Percentiles rank a stretch among this genome's conserved stretches.
Evolutionary conservation across 2,797 vertebrate genomes (phyloP).

Genomic region (Catharus ustulatus): DNA sequence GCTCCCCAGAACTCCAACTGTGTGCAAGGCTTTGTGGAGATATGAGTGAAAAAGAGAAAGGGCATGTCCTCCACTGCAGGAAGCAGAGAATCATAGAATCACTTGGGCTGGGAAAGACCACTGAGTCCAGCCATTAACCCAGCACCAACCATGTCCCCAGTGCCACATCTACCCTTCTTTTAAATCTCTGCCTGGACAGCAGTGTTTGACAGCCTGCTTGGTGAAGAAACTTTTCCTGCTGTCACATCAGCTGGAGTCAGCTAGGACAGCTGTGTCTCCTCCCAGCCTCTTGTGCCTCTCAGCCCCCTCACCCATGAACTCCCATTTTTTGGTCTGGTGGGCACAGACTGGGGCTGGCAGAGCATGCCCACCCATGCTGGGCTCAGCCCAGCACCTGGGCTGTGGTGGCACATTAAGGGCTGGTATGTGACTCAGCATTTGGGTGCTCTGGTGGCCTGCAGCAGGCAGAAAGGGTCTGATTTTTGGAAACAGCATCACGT

Average conservation of each 20-base stretch:
- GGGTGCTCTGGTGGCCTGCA: neutral
- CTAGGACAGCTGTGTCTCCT: neutral
- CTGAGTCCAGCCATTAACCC: neutral
- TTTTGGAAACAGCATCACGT: neutral
- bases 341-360: neutral
- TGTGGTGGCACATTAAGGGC: neutral
- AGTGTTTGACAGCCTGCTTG: no score
- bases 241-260: neutral
- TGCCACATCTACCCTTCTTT: neutral
- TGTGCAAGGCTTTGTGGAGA: rapidly evolving
- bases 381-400: neutral
- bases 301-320: neutral
- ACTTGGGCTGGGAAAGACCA: neutral
- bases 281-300: neutral
- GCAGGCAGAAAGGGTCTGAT: neutral
- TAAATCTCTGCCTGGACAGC: neutral
- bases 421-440: neutral
- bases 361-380: neutral
- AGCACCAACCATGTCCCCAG: no score
- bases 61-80: neutral
- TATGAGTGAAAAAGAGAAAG: neutral
- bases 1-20: neutral
- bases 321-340: neutral
- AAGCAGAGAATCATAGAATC: neutral
- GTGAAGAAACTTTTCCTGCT: neutral